Percentiles rank a stretch among this genome's conserved stretches.
Evolutionary conservation across 2,888 invertebrate species (phyloP).

Genomic region (Cheilosia variabilis): DNA sequence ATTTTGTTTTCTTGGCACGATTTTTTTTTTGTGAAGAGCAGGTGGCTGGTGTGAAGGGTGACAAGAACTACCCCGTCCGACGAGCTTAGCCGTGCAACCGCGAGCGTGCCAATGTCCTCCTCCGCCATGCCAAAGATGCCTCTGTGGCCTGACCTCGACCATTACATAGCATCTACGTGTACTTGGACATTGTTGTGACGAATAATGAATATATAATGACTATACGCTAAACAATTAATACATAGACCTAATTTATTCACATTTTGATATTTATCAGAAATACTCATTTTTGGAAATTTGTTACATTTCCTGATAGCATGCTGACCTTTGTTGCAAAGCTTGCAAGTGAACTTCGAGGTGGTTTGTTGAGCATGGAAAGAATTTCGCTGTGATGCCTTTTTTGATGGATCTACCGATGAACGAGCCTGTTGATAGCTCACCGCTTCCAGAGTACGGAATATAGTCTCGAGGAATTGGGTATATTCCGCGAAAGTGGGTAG

Average conservation of each 20-base stretch:
- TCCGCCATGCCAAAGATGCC: too few relatives aligned
- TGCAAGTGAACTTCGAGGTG: neutral
- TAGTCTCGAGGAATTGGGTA: neutral
- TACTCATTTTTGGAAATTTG: slow-evolving; percentile 22
- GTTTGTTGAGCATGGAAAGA: neutral
- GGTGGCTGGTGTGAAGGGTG: too few relatives aligned
- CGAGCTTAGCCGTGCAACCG: too few relatives aligned
- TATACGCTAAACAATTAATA: slow-evolving; percentile 14
- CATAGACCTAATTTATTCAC: slow-evolving; percentile 7
- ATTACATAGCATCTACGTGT: neutral
- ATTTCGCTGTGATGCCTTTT: neutral
- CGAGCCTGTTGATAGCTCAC: slow-evolving; percentile 4
- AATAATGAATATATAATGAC: too few relatives aligned
- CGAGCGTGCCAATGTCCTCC: too few relatives aligned
- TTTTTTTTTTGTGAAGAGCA: too few relatives aligned
- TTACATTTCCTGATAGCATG: slow-evolving; percentile 24
- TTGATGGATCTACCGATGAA: neutral
- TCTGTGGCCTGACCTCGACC: too few relatives aligned
- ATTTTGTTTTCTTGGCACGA: too few relatives aligned
- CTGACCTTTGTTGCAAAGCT: slow-evolving; percentile 12
- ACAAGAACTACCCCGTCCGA: too few relatives aligned
- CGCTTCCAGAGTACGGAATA: slow-evolving; percentile 7
- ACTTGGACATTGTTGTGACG: slow-evolving; percentile 8
- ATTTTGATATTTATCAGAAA: slow-evolving; percentile 13
- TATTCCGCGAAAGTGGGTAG: slow-evolving; percentile 1